Percentiles rank a stretch among this genome's conserved stretches.
Evolutionary conservation across 2,888 invertebrate species (phyloP).

Genomic region (Drosophila anomalata): DNA sequence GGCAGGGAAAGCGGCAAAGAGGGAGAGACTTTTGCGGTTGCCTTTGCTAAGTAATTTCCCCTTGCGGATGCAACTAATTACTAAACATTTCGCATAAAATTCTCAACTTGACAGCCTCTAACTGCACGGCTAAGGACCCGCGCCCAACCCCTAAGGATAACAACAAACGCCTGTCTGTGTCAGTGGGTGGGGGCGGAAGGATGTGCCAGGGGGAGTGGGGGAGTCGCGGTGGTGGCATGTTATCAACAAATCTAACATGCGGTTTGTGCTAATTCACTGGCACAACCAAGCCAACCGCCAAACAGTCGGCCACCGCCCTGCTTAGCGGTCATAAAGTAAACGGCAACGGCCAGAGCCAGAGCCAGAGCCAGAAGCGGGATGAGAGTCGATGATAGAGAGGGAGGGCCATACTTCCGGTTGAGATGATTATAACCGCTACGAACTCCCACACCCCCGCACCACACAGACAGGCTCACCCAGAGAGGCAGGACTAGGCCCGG

Average conservation of each 20-base stretch:
- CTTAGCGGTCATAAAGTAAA: conserved; percentile 58
- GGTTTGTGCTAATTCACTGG: conserved; percentile 68
- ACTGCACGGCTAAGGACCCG: conserved; percentile 58
- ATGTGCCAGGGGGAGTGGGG: conserved; percentile 5
- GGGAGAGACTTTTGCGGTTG: conserved; percentile 44
- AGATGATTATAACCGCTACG: conserved; percentile 38
- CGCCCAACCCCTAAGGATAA: conserved; percentile 30
- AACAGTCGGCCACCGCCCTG: conserved; percentile 30
- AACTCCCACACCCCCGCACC: neutral
- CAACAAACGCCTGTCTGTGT: conserved; percentile 28
- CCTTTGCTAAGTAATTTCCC: conserved; percentile 73
- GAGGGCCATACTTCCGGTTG: conserved; percentile 55
- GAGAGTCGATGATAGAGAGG: neutral
- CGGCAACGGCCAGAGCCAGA: conserved; percentile 27
- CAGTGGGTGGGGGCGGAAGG: conserved; percentile 19
- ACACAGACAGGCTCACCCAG: conserved; percentile 3
- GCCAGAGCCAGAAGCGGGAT: conserved; percentile 11
- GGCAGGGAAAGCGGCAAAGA: neutral
- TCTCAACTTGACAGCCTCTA: conserved; percentile 74
- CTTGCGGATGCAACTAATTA: conserved; percentile 79
- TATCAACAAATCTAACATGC: conserved; percentile 76
- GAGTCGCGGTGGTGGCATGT: conserved; percentile 53
- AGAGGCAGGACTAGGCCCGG: conserved; percentile 34
- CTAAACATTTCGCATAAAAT: conserved; percentile 78
- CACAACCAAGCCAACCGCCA: conserved; percentile 32